Percentiles rank a stretch among this genome's conserved stretches.
These are phyloP conservation scores for Leptatherina wallacei DNA, from an alignment of 2,797 vertebrate genomes.

Conservation along the genomic window DNA sequence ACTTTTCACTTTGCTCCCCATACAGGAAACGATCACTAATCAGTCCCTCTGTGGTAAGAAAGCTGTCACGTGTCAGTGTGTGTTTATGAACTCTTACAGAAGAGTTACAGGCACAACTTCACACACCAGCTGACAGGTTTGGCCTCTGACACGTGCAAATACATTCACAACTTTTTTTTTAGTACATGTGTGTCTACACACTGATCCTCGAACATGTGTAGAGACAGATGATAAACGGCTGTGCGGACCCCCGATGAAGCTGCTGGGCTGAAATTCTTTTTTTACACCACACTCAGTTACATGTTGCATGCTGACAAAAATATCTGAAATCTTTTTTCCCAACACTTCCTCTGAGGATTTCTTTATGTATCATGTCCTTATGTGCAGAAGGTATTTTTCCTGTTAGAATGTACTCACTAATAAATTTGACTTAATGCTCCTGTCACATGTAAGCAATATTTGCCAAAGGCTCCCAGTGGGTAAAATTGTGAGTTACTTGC, in stretches of 20 bases:
- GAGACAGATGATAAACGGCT: constrained; percentile 45
- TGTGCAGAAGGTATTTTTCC: constrained; percentile 22
- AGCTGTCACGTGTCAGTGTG: not conserved
- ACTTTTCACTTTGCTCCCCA: not conserved
- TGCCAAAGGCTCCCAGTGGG: constrained; percentile 28
- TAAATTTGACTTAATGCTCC: constrained; percentile 50
- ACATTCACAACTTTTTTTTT: constrained; percentile 29
- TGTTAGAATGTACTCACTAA: constrained; percentile 24
- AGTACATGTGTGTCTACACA: constrained; percentile 17
- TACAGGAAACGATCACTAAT: constrained; percentile 2
- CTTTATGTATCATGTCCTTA: constrained; percentile 28
- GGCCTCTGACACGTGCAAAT: constrained; percentile 32
- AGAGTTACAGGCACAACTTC: constrained; percentile 14
- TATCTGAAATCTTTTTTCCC: constrained; percentile 25
- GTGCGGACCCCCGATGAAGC: constrained; percentile 34
- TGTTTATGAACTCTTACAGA: not conserved
- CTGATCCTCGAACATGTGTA: constrained; percentile 30
- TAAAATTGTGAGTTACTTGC: constrained; percentile 18
- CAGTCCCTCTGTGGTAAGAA: constrained; percentile 5
- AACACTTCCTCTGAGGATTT: constrained; percentile 28
- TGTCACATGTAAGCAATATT: constrained; percentile 17
- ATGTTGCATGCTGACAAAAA: constrained; percentile 35
- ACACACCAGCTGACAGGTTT: constrained; percentile 16
- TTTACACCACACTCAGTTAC: constrained; percentile 19
- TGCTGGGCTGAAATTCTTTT: constrained; percentile 14